phyloP scores from a whole-genome alignment of 2,888 invertebrate genomes.

The Drosophila merina region DNA sequence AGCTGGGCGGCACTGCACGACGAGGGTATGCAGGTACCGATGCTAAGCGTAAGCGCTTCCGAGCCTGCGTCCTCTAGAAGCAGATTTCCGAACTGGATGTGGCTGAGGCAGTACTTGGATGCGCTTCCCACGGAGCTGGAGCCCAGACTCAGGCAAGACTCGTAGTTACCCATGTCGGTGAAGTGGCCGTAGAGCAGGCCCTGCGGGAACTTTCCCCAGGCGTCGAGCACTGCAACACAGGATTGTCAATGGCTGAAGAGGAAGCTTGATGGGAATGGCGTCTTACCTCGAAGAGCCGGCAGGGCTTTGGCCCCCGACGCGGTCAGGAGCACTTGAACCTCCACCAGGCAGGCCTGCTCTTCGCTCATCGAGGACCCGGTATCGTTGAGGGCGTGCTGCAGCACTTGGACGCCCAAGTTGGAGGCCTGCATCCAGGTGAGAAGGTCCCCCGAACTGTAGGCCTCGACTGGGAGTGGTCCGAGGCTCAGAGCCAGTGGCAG shows the following conservation, averaged over 20 bases:
- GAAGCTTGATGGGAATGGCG: not conserved
- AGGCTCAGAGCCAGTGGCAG: not conserved
- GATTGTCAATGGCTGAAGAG: not conserved
- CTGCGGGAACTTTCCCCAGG: constrained; percentile 82
- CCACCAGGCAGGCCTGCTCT: constrained; percentile 43
- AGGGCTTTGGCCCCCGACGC: constrained; percentile 43
- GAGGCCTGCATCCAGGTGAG: constrained; percentile 64
- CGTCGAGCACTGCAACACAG: constrained; percentile 80
- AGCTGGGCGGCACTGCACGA: constrained; percentile 30
- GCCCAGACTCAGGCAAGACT: constrained; percentile 80
- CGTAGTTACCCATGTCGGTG: constrained; percentile 81
- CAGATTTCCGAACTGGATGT: constrained; percentile 26
- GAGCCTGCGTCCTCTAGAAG: constrained; percentile 1
- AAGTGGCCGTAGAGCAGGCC: constrained; percentile 81
- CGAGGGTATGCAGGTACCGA: constrained; percentile 39
- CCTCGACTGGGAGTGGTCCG: not conserved
- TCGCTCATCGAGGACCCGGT: constrained; percentile 6
- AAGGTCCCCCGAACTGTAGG: constrained; percentile 46
- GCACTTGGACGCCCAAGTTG: constrained; percentile 67
- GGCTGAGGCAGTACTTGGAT: constrained; percentile 57
- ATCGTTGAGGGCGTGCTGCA: constrained; percentile 40
- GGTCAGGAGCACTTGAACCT: constrained; percentile 52
- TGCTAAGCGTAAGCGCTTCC: constrained; percentile 16
- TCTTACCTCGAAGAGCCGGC: constrained; percentile 59
- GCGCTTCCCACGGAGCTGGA: not conserved